These are phyloP conservation scores for Lordiphosa clarofinis DNA, from an alignment of 1,140 invertebrate genomes.

Conservation along the genomic window DNA sequence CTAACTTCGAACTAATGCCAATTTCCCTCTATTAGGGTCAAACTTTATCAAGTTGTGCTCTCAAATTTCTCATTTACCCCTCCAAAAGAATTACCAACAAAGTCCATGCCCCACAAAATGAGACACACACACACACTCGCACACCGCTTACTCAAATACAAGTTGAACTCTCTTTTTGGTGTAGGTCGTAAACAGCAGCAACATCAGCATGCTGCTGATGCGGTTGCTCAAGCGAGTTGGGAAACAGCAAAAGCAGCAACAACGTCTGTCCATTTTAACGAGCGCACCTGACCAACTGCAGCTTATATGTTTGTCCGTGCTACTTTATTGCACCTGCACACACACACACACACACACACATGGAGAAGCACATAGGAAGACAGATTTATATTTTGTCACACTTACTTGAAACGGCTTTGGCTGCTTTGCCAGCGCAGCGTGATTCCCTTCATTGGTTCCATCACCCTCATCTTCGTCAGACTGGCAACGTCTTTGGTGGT, in stretches of 20 bases:
- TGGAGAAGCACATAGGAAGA: slow-evolving; percentile 4
- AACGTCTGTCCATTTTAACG: slow-evolving; percentile 55
- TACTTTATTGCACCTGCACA: slow-evolving; percentile 38
- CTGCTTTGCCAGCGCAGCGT: slow-evolving; percentile 27
- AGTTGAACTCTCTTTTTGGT: slow-evolving; percentile 61
- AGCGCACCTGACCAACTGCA: slow-evolving; percentile 64
- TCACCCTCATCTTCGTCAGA: slow-evolving; percentile 35
- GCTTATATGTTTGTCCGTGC: slow-evolving; percentile 55
- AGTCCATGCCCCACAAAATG: too few relatives aligned
- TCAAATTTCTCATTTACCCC: slow-evolving; percentile 9
- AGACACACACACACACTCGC: too few relatives aligned
- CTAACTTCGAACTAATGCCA: too few relatives aligned
- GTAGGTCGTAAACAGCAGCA: slow-evolving; percentile 65
- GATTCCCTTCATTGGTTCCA: slow-evolving; percentile 54
- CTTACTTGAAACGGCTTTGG: slow-evolving; percentile 54
- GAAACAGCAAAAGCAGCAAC: slow-evolving; percentile 9
- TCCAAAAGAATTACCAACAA: not conserved
- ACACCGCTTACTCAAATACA: too few relatives aligned
- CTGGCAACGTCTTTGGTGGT: slow-evolving; percentile 7
- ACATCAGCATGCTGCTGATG: slow-evolving; percentile 43
- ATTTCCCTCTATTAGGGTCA: too few relatives aligned
- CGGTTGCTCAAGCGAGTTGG: slow-evolving; percentile 23
- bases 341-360: slow-evolving; percentile 3
- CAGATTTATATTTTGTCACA: slow-evolving; percentile 66
- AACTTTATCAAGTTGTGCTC: too few relatives aligned